Base-by-base conservation (phyloP, 2,888 invertebrate species). In the Sesia apiformis region DNA sequence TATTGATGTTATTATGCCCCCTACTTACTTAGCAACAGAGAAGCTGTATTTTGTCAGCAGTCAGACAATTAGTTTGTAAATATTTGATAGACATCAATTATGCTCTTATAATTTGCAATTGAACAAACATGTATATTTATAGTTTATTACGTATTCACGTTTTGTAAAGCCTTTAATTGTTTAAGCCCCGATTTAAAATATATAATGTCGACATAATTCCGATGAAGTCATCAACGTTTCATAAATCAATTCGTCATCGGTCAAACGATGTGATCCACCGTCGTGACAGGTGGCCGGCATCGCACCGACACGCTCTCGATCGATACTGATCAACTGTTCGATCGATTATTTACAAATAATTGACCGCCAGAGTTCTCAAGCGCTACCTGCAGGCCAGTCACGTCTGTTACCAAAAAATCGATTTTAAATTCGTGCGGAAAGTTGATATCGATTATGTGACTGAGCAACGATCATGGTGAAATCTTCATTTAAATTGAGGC, bases 271-370 rank as follows among this genome's bases (percentile, higher is more conserved):
- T 86, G 88, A 84, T 85, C 77, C 84, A 88, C 50, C 6, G 67
- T 74, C 78, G 77, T 74, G 77, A 79, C 84, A 84, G 83, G 84
- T 85, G 84, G 7, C 46, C 75, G 64, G 66, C 65, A 60, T 61
- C 59, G 56, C 60, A 60, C 60, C 66, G 70, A 65, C 62, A 70
- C 78, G 78, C 77, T 81, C 67, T 65, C 67, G 69, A 77, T 79
- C 77, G 70, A 46, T 46, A 46, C 46, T 50, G 70, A 72, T 71
- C 67, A 65, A 67, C 72, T 72, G 78, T 75, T 72, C 72, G 71
- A 79, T 77, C 78, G 78, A 83, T 84, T 84, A 83, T 81, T 76
- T 76, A 79, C 77, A 81, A 85, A 80, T 78, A 77, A 78, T 72
- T 57, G 63, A 55, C 71, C 72, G 76, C 72, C 8, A 38, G 23